A percentile compares a stretch with the other conserved stretches of the same genome.
These are phyloP conservation scores for Lottia gigantea DNA, from an alignment of 2,888 invertebrate species.

Conservation along the genomic window DNA sequence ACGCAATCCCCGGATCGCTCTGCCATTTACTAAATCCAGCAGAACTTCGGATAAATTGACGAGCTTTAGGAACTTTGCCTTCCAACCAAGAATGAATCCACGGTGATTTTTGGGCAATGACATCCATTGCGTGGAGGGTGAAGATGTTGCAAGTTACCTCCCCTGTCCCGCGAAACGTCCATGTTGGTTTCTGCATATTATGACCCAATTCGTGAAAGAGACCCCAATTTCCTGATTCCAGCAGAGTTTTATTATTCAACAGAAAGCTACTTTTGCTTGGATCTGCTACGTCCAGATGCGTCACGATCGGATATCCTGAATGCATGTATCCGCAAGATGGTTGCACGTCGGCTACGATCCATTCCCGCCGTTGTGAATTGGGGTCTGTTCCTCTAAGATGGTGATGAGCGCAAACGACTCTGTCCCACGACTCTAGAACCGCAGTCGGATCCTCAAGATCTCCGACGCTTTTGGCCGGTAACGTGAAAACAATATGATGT, in stretches of 20 bases:
- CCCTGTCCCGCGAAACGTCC: neutral
- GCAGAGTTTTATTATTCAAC: neutral
- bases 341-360: constrained; percentile 1
- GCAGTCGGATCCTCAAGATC: neutral
- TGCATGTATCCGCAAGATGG: constrained; percentile 1
- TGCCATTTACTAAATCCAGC: neutral
- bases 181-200: neutral
- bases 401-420: neutral
- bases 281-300: neutral
- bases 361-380: neutral
- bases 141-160: constrained; percentile 2
- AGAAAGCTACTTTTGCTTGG: neutral
- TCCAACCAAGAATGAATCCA: constrained; percentile 1
- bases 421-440: neutral
- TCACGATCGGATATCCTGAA: constrained; percentile 1
- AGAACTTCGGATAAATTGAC: neutral
- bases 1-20: neutral
- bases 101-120: neutral
- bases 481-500: neutral
- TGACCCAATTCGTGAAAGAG: neutral
- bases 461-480: neutral
- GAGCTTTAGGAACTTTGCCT: neutral
- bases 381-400: neutral
- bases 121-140: neutral
- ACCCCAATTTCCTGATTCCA: neutral